These are phyloP conservation scores for Neopipo cinnamomea DNA, from an alignment of 2,113 vertebrate species.

Conservation along the genomic window DNA sequence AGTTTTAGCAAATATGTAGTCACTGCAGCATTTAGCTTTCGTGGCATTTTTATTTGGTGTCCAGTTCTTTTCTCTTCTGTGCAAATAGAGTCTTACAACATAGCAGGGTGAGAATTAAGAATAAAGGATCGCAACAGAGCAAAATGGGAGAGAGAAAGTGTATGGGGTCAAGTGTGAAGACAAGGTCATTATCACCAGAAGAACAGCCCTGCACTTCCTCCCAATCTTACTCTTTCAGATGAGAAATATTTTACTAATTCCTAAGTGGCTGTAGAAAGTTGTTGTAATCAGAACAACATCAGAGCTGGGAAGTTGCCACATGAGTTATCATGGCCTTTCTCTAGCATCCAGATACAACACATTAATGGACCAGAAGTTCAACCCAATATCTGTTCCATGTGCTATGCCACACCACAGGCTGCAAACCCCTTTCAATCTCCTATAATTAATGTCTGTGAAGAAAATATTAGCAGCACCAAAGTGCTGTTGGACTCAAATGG, in stretches of 20 bases:
- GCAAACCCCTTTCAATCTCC: neutral
- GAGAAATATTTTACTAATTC: neutral
- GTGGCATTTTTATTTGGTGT: neutral
- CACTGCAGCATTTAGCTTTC: neutral
- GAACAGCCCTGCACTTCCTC: neutral
- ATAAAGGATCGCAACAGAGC: neutral
- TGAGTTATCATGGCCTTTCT: neutral
- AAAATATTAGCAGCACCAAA: neutral
- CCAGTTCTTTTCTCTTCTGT: neutral
- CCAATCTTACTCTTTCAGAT: neutral
- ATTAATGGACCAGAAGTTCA: neutral
- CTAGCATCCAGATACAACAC: neutral
- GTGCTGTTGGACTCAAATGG: neutral
- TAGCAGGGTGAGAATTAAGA: neutral
- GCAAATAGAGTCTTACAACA: neutral
- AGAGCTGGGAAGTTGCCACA: neutral
- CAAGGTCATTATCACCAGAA: neutral
- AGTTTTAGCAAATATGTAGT: neutral
- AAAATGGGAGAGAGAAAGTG: neutral
- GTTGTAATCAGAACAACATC: neutral
- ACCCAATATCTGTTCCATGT: neutral
- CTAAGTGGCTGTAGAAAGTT: neutral
- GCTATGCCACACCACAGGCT: neutral
- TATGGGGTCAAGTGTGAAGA: neutral
- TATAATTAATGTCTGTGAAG: neutral